Evolutionary conservation across 2,888 invertebrate genomes (phyloP), one percentile per base, ranked within the genome.

Genomic region (Ophion obscuratus): DNA sequence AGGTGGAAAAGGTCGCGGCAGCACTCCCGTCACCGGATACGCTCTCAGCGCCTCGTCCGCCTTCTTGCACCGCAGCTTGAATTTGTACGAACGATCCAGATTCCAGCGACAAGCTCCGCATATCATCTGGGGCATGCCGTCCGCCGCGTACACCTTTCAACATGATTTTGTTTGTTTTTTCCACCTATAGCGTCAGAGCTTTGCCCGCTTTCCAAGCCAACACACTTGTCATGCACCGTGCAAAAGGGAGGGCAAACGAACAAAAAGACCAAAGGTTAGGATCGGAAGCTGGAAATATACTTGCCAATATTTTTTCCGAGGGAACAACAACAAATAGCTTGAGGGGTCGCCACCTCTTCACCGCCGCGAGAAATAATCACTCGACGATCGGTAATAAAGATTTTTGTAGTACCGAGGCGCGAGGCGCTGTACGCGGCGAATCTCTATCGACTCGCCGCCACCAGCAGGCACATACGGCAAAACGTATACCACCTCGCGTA

Each of bases 71-170:
- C 97, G 96, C 84, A 96, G 95, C 92, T 97, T 97, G 90, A 96
- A 97, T 79, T 96, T 96, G 94, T 97, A 97, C 73, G 96, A 96
- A 85, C 96, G 95, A 83, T 96, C 96, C 91, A 97, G 96, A 88
- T 96, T 96, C 90, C 95, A 94, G 36, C 96, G 96, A 90, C 97
- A 97, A 62, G 95, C 95, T 61, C 94, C 95, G 92, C 97, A 97
- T 85, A 97, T 97, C 91, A 95, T 96, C 75, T 95, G 95, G 1
- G 97, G 97, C 97, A 97, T 96, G 87, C 96, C 96, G 93, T 97
- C 97, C 0, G 94, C 93, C 27, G 94, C 91, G 47, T 94, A 94
- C 0, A 94, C 94, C 94, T 94, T 83, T 20, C 87, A 88, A 74
- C 2, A 24, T 79, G 14, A 84, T 36, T 31, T 74, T 70, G 17